Percentiles rank a stretch among this genome's conserved stretches.
Conservation (phyloP, 2,113 vertebrate genomes). For the Actinemys pallida region DNA sequence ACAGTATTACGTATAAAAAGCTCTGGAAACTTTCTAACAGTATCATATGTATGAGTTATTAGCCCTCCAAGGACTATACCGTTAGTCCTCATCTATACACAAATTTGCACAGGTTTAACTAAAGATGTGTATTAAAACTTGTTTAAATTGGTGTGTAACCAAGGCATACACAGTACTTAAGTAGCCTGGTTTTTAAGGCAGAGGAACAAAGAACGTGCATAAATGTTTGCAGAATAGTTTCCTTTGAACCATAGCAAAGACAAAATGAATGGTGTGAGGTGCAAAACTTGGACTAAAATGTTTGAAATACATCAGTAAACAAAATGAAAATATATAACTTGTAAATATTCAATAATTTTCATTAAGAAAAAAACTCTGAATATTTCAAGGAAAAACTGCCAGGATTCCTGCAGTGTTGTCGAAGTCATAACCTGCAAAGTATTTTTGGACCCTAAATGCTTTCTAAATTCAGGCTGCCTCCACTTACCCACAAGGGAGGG, state of each 20-base stretch:
- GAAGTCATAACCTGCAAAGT: not conserved
- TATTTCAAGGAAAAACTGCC: not conserved
- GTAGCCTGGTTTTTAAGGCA: not conserved
- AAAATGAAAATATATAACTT: not conserved
- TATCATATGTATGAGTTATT: not conserved
- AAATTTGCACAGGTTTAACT: not conserved
- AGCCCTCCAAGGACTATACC: not conserved
- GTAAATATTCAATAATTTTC: not conserved
- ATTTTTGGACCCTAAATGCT: not conserved
- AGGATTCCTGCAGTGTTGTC: too few relatives aligned
- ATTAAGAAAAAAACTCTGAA: not conserved
- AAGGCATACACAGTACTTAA: not conserved
- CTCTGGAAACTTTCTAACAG: not conserved
- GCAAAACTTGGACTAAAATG: not conserved
- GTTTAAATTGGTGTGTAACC: not conserved
- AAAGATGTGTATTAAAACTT: not conserved
- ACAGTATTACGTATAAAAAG: not conserved
- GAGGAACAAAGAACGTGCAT: not conserved
- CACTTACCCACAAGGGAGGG: not conserved
- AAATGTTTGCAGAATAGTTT: not conserved
- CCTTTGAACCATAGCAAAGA: not conserved
- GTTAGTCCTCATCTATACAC: not conserved
- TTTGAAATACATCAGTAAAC: not conserved
- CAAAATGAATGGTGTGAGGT: not conserved
- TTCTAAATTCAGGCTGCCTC: not conserved